Evolutionary conservation across 2,888 invertebrate species (phyloP).

Genomic region (Yponomeuta cagnagella): DNA sequence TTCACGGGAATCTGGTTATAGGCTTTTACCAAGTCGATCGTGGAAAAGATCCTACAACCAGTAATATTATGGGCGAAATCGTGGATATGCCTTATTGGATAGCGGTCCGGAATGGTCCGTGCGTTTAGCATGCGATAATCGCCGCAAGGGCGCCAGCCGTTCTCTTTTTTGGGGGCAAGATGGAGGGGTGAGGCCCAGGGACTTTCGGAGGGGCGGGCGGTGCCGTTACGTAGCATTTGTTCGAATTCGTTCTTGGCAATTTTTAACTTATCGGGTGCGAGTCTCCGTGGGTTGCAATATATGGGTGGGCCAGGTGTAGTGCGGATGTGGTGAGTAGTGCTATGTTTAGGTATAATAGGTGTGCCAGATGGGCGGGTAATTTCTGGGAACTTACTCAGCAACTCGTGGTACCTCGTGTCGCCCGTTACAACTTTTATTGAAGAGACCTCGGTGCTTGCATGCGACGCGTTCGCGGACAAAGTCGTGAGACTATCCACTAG

Average conservation of each 20-base stretch:
- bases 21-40: no score
- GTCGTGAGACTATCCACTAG: no score
- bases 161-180: neutral
- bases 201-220: neutral
- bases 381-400: neutral
- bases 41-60: no score
- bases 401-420: neutral
- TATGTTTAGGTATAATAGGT: neutral
- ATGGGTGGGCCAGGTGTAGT: neutral
- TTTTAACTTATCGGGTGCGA: slow-evolving; percentile 13
- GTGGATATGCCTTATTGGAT: no score
- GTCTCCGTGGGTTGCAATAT: neutral
- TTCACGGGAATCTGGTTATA: no score
- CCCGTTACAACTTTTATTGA: neutral
- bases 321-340: neutral
- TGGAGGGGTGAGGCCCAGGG: neutral
- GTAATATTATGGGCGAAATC: no score
- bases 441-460: neutral
- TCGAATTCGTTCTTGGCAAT: slow-evolving; percentile 9
- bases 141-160: neutral
- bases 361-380: neutral
- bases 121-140: no score
- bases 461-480: no score
- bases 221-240: neutral
- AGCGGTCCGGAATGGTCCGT: no score